These are phyloP conservation scores for Pogonognathellus flavescens DNA, from an alignment of 1,140 invertebrate genomes.

Conservation along the genomic window DNA sequence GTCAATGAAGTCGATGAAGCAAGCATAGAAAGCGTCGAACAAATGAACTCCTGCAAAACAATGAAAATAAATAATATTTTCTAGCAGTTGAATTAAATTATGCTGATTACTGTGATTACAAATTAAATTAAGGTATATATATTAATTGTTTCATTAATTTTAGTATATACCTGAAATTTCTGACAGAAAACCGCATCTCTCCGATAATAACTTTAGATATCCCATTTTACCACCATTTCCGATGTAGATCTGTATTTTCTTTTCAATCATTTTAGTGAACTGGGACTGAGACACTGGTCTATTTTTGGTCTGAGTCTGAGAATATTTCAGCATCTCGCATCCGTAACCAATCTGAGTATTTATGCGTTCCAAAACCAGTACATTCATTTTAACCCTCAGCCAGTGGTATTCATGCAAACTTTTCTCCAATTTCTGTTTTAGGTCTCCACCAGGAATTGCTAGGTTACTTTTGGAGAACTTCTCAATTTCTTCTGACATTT, in stretches of 20 bases:
- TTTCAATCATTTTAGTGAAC: background rate
- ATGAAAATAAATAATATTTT: background rate
- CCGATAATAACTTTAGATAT: background rate
- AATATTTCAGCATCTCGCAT: background rate
- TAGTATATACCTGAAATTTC: background rate
- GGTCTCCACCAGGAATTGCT: background rate
- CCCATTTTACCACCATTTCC: background rate
- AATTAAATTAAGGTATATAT: background rate
- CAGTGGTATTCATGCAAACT: background rate
- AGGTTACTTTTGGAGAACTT: background rate
- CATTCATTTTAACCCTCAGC: background rate
- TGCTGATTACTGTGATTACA: no score
- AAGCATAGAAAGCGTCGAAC: conserved; percentile 6
- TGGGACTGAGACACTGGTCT: no score
- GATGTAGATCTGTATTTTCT: background rate
- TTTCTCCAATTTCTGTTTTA: background rate
- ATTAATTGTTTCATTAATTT: background rate
- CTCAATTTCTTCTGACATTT: background rate
- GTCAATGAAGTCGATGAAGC: background rate
- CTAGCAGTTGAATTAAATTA: no score
- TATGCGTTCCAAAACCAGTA: background rate
- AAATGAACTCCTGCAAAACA: background rate
- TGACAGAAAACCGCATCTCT: background rate
- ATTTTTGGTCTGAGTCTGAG: background rate
- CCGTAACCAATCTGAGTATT: background rate